Percentiles rank a stretch among this genome's conserved stretches.
phyloP scores from a whole-genome alignment of 2,113 vertebrate genomes.

The Platycercus adscitus region DNA sequence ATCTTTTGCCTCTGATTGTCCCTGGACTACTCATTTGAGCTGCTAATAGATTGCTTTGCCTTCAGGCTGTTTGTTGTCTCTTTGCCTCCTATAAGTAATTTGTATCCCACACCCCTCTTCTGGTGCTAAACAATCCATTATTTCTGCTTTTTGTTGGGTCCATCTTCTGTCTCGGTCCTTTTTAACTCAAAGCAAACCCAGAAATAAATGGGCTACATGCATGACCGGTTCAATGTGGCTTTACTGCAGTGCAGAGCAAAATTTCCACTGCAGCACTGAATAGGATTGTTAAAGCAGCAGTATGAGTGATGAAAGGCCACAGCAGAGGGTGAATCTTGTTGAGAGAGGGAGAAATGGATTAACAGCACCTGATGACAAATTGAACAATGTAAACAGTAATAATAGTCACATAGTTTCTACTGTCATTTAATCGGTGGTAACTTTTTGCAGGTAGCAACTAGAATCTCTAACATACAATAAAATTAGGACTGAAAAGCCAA shows the following conservation, averaged over 20 bases:
- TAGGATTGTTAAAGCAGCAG: neutral
- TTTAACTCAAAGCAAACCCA: neutral
- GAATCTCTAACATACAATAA: neutral
- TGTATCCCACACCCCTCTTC: neutral
- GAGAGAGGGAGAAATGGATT: neutral
- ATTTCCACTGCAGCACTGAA: neutral
- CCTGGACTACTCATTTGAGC: neutral
- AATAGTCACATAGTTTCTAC: neutral
- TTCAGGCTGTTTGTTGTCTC: neutral
- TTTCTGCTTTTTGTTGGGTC: neutral
- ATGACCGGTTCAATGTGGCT: neutral
- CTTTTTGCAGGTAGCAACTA: neutral
- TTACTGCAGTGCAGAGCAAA: slow-evolving; percentile 25
- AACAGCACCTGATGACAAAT: neutral
- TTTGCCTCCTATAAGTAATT: neutral
- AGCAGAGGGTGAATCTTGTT: neutral
- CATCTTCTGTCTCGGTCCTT: neutral
- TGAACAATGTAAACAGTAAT: neutral
- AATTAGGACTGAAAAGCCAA: neutral
- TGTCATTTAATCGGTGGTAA: neutral
- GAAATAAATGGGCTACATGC: neutral
- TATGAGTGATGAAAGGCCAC: slow-evolving; percentile 13
- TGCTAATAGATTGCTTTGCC: neutral
- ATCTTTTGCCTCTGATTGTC: neutral
- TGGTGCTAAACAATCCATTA: neutral